phyloP scores from a whole-genome alignment of 1,140 invertebrate genomes.

The Drosophila sproati region DNA sequence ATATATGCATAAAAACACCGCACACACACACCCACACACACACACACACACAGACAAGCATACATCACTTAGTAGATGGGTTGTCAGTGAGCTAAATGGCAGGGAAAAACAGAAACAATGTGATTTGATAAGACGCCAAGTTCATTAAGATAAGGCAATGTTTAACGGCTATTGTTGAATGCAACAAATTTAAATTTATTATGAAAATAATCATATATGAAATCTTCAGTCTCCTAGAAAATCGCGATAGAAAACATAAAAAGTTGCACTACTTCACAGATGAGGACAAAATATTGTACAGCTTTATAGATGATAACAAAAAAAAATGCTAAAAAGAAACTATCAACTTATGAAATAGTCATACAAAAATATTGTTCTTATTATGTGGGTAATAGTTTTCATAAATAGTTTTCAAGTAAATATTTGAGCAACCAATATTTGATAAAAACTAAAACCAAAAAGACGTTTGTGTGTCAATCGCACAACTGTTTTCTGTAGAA shows the following conservation, averaged over 20 bases:
- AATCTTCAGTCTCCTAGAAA: neutral
- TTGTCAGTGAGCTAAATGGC: neutral
- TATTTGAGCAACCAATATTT: neutral
- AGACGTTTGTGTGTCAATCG: neutral
- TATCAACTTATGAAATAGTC: neutral
- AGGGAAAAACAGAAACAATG: constrained; percentile 22
- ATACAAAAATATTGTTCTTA: neutral
- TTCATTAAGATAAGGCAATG: constrained; percentile 46
- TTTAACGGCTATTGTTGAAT: constrained; percentile 23
- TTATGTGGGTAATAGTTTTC: neutral
- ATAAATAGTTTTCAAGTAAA: neutral
- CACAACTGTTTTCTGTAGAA: neutral
- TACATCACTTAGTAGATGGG: constrained; percentile 24
- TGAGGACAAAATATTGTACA: neutral
- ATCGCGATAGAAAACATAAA: neutral
- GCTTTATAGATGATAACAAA: neutral
- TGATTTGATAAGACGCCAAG: constrained; percentile 56
- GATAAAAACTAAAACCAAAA: neutral
- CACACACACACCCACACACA: neutral
- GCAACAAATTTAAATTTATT: neutral
- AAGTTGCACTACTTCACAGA: neutral
- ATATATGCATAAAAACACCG: constrained; percentile 36
- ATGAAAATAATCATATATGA: neutral
- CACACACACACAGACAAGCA: neutral
- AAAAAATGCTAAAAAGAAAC: neutral